A percentile compares a stretch with the other conserved stretches of the same genome.
These are phyloP conservation scores for Aldabrachelys gigantea DNA, from an alignment of 2,113 vertebrate genomes.

Conservation along the genomic window DNA sequence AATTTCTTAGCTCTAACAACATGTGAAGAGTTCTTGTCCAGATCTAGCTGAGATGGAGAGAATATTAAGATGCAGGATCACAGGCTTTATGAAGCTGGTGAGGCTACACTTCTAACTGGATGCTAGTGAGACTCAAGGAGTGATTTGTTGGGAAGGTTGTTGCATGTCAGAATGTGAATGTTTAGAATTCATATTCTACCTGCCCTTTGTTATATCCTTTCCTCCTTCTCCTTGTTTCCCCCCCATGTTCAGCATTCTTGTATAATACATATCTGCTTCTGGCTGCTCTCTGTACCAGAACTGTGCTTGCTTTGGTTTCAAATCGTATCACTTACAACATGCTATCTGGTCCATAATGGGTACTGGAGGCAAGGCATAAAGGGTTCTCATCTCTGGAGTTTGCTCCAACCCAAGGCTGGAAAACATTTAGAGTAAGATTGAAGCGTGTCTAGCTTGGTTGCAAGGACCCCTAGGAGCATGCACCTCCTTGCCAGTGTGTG, in stretches of 20 bases:
- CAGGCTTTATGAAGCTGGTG: not conserved
- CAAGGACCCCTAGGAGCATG: fast-evolving
- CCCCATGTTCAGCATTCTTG: not conserved
- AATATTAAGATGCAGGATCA: not conserved
- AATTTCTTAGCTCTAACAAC: not conserved
- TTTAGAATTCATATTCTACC: not conserved
- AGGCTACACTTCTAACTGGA: not conserved
- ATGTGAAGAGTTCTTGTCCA: not conserved
- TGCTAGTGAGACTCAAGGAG: not conserved
- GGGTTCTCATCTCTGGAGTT: not conserved
- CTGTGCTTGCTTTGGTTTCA: not conserved
- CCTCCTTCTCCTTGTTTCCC: fast-evolving
- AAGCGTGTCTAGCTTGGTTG: not conserved
- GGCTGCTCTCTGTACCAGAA: not conserved
- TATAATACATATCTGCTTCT: not conserved
- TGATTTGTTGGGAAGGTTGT: not conserved
- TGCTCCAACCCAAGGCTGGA: not conserved
- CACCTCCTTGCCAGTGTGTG: not conserved
- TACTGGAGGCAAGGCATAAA: not conserved
- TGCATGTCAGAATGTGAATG: not conserved
- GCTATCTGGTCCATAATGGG: not conserved
- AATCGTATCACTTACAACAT: not conserved
- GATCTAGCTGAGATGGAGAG: not conserved
- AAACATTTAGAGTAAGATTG: not conserved
- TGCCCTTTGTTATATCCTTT: not conserved